Conservation (phyloP, 2,888 invertebrate species). For the Cheilosia vulpina region DNA sequence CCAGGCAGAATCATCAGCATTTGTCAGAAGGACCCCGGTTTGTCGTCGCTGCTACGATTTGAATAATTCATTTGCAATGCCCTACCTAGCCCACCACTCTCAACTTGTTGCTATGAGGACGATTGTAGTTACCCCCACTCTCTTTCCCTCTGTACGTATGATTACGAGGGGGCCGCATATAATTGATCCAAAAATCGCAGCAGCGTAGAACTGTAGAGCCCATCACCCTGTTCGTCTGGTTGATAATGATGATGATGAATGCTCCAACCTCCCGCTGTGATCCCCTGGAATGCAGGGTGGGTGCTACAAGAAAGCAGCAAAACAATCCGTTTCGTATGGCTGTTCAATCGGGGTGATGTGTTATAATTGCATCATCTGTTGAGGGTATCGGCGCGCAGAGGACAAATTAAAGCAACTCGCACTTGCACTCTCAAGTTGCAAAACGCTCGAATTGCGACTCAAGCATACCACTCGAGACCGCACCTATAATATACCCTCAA, state of each 20-base stretch:
- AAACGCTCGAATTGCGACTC: constrained; percentile 60
- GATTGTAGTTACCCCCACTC: constrained; percentile 53
- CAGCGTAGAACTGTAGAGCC: not conserved
- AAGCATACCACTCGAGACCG: constrained; percentile 73
- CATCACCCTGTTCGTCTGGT: constrained; percentile 36
- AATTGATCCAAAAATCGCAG: constrained; percentile 57
- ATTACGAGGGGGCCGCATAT: constrained; percentile 59
- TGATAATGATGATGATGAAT: constrained; percentile 60
- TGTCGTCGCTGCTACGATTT: constrained; percentile 57
- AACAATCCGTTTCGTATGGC: constrained; percentile 21
- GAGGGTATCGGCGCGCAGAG: constrained; percentile 45
- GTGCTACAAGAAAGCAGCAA: not conserved
- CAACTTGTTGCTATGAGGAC: constrained; percentile 70
- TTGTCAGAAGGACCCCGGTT: constrained; percentile 61
- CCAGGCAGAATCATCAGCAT: constrained; percentile 45
- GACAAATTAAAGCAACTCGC: constrained; percentile 69
- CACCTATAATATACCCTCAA: constrained; percentile 12
- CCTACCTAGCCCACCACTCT: constrained; percentile 27
- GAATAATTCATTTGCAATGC: constrained; percentile 72
- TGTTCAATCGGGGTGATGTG: constrained; percentile 70
- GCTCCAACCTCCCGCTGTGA: constrained; percentile 18
- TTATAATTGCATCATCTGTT: constrained; percentile 74
- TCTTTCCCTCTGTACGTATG: constrained; percentile 38
- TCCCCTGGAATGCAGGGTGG: constrained; percentile 14
- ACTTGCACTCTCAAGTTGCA: constrained; percentile 64